Conservation (phyloP, 2,888 invertebrate species). For the Empis stercorea region DNA sequence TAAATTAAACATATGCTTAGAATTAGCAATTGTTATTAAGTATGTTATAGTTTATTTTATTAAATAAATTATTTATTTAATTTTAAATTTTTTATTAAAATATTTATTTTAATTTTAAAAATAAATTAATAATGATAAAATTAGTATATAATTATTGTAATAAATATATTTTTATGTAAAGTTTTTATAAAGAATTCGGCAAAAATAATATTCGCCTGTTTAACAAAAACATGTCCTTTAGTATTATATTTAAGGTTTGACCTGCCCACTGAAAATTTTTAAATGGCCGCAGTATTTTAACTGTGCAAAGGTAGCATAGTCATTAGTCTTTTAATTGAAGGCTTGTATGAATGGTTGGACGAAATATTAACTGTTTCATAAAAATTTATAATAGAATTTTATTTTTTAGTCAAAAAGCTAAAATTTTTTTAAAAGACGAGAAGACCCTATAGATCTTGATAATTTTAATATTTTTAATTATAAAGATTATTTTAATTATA, state of each 20-base stretch:
- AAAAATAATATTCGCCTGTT: slow-evolving; percentile 55
- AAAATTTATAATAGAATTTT: slow-evolving; percentile 41
- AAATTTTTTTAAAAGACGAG: slow-evolving; percentile 55
- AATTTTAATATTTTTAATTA: slow-evolving; percentile 30
- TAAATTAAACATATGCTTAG: slow-evolving; percentile 43
- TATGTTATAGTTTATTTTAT: slow-evolving; percentile 39
- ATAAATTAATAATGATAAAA: slow-evolving; percentile 45
- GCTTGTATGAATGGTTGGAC: slow-evolving; percentile 65
- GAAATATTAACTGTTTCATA: slow-evolving; percentile 48
- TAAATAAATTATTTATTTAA: slow-evolving; percentile 35
- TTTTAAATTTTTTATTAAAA: slow-evolving; percentile 36
- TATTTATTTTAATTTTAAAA: slow-evolving; percentile 33
- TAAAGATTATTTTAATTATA: slow-evolving; percentile 29
- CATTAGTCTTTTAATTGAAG: slow-evolving; percentile 66
- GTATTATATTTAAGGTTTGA: slow-evolving; percentile 48
- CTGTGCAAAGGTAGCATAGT: slow-evolving; percentile 74
- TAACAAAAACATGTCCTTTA: slow-evolving; percentile 66
- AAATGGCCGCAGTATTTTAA: slow-evolving; percentile 68
- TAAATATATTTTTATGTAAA: slow-evolving; percentile 23
- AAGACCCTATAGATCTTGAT: slow-evolving; percentile 68
- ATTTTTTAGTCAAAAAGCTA: slow-evolving; percentile 52
- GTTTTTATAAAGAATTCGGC: slow-evolving; percentile 49
- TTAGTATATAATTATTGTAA: slow-evolving; percentile 39
- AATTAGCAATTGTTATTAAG: slow-evolving; percentile 43
- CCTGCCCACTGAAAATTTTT: slow-evolving; percentile 59